Evolutionary conservation across 2,888 invertebrate genomes (phyloP).

Genomic region (Nomada hirtipes): DNA sequence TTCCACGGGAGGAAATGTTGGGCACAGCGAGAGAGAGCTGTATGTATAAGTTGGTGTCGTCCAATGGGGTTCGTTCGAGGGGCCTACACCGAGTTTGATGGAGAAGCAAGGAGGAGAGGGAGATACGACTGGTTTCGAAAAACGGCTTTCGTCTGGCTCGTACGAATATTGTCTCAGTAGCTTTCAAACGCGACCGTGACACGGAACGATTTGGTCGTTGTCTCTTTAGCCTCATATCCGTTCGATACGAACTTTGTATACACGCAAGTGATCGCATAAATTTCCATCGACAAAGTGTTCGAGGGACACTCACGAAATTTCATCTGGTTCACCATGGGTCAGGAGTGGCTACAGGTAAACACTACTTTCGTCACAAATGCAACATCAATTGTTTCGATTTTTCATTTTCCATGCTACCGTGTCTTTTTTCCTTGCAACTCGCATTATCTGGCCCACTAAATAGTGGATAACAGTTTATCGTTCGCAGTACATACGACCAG

Average conservation of each 20-base stretch:
- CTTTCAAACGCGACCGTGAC: constrained; percentile 56
- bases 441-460: not conserved
- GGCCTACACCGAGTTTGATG: constrained; percentile 16
- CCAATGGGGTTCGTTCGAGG: constrained; percentile 55
- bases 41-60: constrained; percentile 5
- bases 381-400: not conserved
- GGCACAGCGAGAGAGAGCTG: constrained; percentile 4
- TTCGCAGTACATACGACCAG: too few species aligned
- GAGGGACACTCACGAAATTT: not conserved
- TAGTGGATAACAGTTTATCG: not conserved
- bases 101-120: constrained; percentile 45
- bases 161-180: constrained; percentile 60
- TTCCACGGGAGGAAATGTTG: constrained; percentile 31
- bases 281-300: not conserved
- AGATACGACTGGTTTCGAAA: constrained; percentile 64
- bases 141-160: constrained; percentile 65
- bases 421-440: not conserved
- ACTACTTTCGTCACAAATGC: not conserved
- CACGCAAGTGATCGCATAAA: not conserved
- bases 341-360: constrained; percentile 31
- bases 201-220: constrained; percentile 42
- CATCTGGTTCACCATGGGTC: constrained; percentile 17
- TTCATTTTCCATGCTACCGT: not conserved
- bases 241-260: constrained; percentile 2
- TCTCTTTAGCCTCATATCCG: not conserved